A percentile compares a stretch with the other conserved stretches of the same genome.
phyloP scores from a whole-genome alignment of 2,113 vertebrate genomes.

The Gymnarchus niloticus region DNA sequence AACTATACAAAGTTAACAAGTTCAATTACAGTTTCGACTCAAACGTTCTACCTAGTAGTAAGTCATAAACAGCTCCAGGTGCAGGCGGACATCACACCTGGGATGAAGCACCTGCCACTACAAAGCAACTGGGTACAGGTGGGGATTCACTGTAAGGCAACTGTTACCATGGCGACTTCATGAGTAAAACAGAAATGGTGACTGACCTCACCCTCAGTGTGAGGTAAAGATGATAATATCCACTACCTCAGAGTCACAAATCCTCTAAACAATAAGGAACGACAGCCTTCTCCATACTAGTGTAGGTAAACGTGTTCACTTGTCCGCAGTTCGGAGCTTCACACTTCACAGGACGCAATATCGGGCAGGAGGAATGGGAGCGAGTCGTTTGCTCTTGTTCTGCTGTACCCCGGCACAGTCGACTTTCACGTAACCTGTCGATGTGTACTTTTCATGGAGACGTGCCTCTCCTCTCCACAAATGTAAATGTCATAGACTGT shows the following conservation, averaged over 20 bases:
- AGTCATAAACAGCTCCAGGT: conserved; percentile 46
- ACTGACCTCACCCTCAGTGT: conserved; percentile 33
- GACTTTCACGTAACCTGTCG: background rate
- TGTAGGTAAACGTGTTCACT: background rate
- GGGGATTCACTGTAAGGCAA: conserved; percentile 65
- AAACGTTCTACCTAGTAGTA: conserved; percentile 57
- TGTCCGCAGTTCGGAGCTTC: background rate
- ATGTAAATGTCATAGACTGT: background rate
- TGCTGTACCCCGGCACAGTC: background rate
- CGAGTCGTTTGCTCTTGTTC: background rate
- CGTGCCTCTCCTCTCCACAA: background rate
- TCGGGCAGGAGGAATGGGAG: background rate
- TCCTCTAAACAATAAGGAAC: conserved; percentile 46
- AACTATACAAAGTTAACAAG: conserved; percentile 70
- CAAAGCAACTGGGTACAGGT: conserved; percentile 60
- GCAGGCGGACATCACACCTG: conserved; percentile 48
- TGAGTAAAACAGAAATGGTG: conserved; percentile 43
- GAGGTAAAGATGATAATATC: conserved; percentile 44
- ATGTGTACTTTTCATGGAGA: background rate
- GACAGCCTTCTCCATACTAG: background rate
- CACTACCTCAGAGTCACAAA: conserved; percentile 48
- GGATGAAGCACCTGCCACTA: conserved; percentile 58
- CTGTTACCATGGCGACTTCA: conserved; percentile 60
- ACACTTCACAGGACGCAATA: background rate
- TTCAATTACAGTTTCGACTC: conserved; percentile 61